phyloP scores from a whole-genome alignment of 1,140 invertebrate species.

The Bombus picipes region DNA sequence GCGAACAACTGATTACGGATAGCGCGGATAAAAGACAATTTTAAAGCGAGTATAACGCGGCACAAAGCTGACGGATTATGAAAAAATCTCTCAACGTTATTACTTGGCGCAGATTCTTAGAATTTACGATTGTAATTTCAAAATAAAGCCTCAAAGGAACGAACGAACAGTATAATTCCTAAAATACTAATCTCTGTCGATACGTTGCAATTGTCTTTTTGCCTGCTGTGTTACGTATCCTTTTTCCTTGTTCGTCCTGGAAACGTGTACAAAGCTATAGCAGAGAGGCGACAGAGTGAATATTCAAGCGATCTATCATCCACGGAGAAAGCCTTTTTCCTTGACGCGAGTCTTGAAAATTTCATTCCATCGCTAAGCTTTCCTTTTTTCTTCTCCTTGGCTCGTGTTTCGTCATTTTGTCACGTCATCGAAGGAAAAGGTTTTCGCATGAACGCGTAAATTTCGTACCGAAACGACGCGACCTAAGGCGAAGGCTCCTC shows the following conservation, averaged over 20 bases:
- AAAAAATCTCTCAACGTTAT: neutral
- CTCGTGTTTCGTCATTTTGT: neutral
- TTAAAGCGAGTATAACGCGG: too few relatives aligned
- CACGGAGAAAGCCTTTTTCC: neutral
- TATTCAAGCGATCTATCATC: conserved; percentile 13
- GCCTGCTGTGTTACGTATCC: neutral
- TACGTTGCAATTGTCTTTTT: neutral
- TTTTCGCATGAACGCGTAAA: neutral
- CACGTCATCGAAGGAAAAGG: neutral
- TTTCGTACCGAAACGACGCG: neutral
- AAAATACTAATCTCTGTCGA: conserved; percentile 10
- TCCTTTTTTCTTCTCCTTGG: neutral
- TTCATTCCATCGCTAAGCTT: neutral
- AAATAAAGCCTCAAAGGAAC: too few relatives aligned
- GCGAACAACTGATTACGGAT: too few relatives aligned
- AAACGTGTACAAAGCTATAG: conserved; percentile 5
- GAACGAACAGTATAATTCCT: neutral
- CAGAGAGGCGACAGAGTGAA: conserved; percentile 17
- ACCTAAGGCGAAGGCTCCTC: neutral
- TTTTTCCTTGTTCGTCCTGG: neutral
- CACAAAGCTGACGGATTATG: too few relatives aligned
- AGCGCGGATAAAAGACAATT: too few relatives aligned
- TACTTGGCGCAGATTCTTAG: too few relatives aligned
- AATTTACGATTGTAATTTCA: neutral
- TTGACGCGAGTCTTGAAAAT: conserved; percentile 3